Base-by-base conservation (phyloP, 2,888 invertebrate genomes). In the Tanytarsus gracilentus region DNA sequence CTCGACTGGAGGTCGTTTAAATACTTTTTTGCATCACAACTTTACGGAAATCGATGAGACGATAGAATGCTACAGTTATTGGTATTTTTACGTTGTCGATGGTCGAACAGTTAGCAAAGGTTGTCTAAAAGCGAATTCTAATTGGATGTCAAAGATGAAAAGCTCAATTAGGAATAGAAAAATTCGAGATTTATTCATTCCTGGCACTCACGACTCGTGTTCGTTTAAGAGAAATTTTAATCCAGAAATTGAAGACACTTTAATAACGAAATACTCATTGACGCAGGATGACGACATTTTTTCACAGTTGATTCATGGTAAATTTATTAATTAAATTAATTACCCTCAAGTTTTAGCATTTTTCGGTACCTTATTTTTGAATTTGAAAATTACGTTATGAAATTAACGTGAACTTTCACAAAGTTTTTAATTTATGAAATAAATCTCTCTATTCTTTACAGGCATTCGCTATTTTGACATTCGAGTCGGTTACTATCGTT, bases 151-250 rank as follows among this genome's bases (percentile, higher is more conserved):
- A 33, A 75, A 79, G 7, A 68, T 75, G 66, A 72, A 70, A 30
- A 63, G 69, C 1, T 67, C 69, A 26, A 67, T 82, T 11, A 77
- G 76, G 1, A 68, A 71, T 26, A 67, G 75, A 60, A 75, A 75
- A 36, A 67, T 82, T 51, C 72, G 76, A 9, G 75, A 79, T 62
- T 67, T 85, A 4, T 79, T 85, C 63, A 76, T 86, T 65, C 85
- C 85, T 1, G 86, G 86, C 1, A 82, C 84, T 0, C 86, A 86
- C 67, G 83, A 85, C 69, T 81, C 85, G 0, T 84, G 82, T 4
- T 76, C 81, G 8, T 83, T 79, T 66, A 70, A 72, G 2, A 66
- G 67, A 3, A 67, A 69, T 60, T 74, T 73, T 29, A 66, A 72
- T 66, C 73, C 74, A 1, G 61, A 67, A n/a, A 30, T 64, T 11